These are phyloP conservation scores for Porites evermanni DNA, from an alignment of 92 coral and sea anemone genomes.

Conservation along the genomic window DNA sequence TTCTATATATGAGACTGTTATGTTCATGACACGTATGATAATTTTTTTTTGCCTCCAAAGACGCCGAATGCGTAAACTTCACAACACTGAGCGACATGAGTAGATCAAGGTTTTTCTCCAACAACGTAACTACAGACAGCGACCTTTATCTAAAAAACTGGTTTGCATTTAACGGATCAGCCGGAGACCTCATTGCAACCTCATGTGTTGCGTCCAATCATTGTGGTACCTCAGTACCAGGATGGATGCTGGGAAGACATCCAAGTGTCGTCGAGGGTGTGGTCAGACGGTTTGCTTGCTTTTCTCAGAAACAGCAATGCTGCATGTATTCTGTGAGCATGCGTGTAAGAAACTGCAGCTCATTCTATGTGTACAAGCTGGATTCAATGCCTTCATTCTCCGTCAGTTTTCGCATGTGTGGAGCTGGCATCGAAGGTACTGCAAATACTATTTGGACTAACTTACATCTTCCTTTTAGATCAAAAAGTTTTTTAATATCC, in stretches of 20 bases:
- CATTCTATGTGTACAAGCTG: conserved; percentile 44
- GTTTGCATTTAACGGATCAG: conserved; percentile 34
- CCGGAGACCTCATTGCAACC: conserved; percentile 47
- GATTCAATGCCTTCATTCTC: not conserved
- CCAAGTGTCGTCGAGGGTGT: conserved; percentile 34
- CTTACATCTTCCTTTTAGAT: not conserved
- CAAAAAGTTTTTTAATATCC: no score
- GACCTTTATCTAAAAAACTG: conserved; percentile 29
- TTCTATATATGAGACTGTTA: no score
- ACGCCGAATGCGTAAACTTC: conserved; percentile 31
- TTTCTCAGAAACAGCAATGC: conserved; percentile 14
- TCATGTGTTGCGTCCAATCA: conserved; percentile 29
- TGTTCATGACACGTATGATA: not conserved
- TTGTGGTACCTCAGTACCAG: conserved; percentile 45
- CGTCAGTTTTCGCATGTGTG: conserved; percentile 34
- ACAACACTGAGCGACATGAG: not conserved
- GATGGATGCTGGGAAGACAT: conserved; percentile 54
- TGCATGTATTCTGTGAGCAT: conserved; percentile 10
- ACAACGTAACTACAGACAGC: not conserved
- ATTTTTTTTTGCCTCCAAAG: not conserved
- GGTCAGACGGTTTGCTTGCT: conserved; percentile 34
- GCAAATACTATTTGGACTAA: not conserved
- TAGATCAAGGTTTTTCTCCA: conserved; percentile 38
- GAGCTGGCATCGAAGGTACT: conserved; percentile 37
- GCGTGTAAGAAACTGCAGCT: conserved; percentile 49